These are phyloP conservation scores for Sander vitreus DNA, from an alignment of 2,113 vertebrate genomes.

Conservation along the genomic window DNA sequence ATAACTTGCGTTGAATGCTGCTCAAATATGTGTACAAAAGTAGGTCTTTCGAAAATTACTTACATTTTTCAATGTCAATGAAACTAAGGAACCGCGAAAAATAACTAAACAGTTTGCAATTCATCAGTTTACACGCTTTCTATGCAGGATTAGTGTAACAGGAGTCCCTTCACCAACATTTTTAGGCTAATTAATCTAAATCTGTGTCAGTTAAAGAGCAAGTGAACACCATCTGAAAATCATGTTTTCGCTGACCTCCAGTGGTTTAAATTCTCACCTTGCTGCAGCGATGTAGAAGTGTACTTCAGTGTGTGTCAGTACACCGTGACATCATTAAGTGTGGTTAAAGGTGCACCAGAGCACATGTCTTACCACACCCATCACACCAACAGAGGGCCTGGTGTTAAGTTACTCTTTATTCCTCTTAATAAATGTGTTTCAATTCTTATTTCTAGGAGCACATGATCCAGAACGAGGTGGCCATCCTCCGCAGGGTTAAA, in stretches of 20 bases:
- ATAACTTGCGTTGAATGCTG: neutral
- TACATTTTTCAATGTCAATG: neutral
- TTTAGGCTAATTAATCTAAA: neutral
- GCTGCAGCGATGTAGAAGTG: neutral
- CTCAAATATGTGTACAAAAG: neutral
- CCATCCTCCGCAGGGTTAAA: constrained; percentile 96
- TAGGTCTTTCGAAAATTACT: neutral
- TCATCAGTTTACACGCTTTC: neutral
- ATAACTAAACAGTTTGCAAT: neutral
- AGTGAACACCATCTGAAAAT: neutral
- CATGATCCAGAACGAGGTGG: constrained; percentile 99
- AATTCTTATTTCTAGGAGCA: constrained; percentile 88
- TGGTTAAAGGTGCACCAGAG: neutral
- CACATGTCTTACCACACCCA: neutral
- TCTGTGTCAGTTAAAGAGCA: neutral
- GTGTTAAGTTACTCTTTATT: neutral
- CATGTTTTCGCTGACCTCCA: neutral
- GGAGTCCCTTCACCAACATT: neutral
- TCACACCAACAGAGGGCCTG: neutral
- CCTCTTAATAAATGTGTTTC: neutral
- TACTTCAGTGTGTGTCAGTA: neutral
- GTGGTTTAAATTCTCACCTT: neutral
- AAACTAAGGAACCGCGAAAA: neutral
- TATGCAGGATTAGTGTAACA: neutral
- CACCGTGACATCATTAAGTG: neutral